A percentile compares a stretch with the other conserved stretches of the same genome.
phyloP scores from a whole-genome alignment of 2,888 invertebrate genomes.

The Trachelus stipa region DNA sequence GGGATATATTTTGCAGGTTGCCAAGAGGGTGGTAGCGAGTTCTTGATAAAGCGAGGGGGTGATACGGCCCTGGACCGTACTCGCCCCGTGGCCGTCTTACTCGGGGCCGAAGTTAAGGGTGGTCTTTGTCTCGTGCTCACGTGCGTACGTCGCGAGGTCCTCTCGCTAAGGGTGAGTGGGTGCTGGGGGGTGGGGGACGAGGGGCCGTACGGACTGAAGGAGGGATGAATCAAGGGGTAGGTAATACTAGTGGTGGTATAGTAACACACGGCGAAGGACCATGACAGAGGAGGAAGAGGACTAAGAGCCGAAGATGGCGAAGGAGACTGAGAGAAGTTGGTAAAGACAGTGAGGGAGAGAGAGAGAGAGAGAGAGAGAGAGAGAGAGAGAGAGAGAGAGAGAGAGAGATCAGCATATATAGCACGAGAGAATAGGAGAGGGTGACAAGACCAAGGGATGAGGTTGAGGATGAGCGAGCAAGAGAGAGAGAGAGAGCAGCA shows the following conservation, averaged over 20 bases:
- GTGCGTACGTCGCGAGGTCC: conserved; percentile 6
- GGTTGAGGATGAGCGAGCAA: not conserved
- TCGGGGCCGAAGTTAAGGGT: conserved; percentile 45
- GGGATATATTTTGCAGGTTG: not conserved
- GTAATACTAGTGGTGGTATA: conserved; percentile 13
- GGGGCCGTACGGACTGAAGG: not conserved
- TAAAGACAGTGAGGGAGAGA: conserved; percentile 9
- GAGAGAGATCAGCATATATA: not conserved
- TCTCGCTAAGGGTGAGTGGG: conserved; percentile 19
- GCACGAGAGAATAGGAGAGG: not conserved
- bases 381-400: too few species aligned
- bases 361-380: conserved; percentile 1
- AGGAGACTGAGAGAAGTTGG: conserved; percentile 9
- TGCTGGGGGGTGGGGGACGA: not conserved
- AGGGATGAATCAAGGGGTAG: conserved; percentile 5
- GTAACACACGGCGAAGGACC: conserved; percentile 13
- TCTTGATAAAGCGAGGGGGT: not conserved
- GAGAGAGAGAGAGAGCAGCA: not conserved
- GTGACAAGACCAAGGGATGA: not conserved
- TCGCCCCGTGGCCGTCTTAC: conserved; percentile 25
- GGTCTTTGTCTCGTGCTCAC: conserved; percentile 47
- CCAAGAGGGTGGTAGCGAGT: not conserved
- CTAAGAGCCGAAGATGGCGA: conserved; percentile 5
- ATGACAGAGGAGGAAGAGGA: conserved; percentile 15
- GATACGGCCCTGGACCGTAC: conserved; percentile 47